Evolutionary conservation across 2,113 vertebrate species (phyloP).

Genomic region (Fukomys damarensis): DNA sequence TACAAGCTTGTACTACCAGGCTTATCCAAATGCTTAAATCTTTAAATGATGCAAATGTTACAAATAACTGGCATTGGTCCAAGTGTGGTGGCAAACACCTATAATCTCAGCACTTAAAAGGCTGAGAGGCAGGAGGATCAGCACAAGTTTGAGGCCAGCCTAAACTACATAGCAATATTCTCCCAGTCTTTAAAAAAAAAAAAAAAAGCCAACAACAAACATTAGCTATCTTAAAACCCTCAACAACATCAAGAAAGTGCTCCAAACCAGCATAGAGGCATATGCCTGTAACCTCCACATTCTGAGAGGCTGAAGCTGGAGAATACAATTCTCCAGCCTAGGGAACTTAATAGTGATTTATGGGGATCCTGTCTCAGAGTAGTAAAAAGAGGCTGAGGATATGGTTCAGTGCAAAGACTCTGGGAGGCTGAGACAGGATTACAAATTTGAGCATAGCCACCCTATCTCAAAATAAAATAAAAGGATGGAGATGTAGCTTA

Average conservation of each 20-base stretch:
- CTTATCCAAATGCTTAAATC: background rate
- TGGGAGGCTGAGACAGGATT: background rate
- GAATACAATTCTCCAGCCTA: background rate
- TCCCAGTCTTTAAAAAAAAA: too few species aligned
- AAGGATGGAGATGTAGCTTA: too few species aligned
- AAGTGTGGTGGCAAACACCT: background rate
- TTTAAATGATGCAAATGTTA: background rate
- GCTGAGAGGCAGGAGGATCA: background rate
- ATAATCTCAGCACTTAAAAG: background rate
- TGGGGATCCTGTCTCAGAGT: background rate
- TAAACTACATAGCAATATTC: background rate
- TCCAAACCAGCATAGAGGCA: background rate
- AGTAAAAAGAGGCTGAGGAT: background rate
- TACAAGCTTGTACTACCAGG: background rate
- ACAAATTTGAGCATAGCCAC: too few species aligned
- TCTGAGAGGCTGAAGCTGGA: background rate
- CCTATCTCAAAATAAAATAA: too few species aligned
- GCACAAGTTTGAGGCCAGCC: background rate
- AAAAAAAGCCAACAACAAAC: too few species aligned
- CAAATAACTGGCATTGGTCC: background rate
- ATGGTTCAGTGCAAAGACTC: background rate
- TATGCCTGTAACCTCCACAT: background rate
- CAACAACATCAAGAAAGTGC: constrained; percentile 23
- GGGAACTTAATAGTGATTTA: background rate
- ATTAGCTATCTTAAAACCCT: background rate